Conservation (phyloP, 2,888 invertebrate species). For the Diarsia dahlii region DNA sequence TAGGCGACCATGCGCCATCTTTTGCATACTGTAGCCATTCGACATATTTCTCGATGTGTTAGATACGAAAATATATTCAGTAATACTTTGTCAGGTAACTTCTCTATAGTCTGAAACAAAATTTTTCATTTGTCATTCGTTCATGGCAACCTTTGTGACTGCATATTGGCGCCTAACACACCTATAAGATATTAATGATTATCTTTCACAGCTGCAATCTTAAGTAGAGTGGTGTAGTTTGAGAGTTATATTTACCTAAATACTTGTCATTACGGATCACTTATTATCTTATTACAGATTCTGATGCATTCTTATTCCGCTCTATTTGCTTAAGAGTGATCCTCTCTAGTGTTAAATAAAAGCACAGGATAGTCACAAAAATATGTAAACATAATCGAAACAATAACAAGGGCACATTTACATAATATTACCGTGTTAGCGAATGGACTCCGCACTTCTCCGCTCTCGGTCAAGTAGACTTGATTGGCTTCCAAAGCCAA, state of each 20-base stretch:
- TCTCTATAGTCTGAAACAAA: conserved; percentile 96
- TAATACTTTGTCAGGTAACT: conserved; percentile 99
- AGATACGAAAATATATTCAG: conserved; percentile 98
- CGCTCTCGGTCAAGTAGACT: conserved; percentile 95
- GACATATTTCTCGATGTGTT: conserved; percentile 97
- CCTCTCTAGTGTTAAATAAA: neutral
- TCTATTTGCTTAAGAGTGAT: neutral
- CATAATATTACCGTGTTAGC: conserved; percentile 94
- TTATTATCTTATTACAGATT: neutral
- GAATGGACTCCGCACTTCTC: conserved; percentile 94
- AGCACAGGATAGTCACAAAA: neutral
- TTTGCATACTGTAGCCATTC: conserved; percentile 98
- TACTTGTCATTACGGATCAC: neutral
- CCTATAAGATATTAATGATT: conserved; percentile 31
- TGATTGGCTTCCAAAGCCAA: conserved; percentile 96
- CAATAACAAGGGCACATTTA: conserved; percentile 60
- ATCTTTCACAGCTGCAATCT: conserved; percentile 26
- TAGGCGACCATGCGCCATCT: conserved; percentile 99
- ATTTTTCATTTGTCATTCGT: conserved; percentile 44
- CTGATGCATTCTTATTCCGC: neutral
- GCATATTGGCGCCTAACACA: conserved; percentile 46
- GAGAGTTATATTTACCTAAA: neutral
- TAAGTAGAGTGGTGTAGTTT: neutral
- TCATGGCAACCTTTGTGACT: conserved; percentile 48
- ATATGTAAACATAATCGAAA: conserved; percentile 47